Base-by-base conservation (phyloP, 2,888 invertebrate genomes). In the Erebia palarica region DNA sequence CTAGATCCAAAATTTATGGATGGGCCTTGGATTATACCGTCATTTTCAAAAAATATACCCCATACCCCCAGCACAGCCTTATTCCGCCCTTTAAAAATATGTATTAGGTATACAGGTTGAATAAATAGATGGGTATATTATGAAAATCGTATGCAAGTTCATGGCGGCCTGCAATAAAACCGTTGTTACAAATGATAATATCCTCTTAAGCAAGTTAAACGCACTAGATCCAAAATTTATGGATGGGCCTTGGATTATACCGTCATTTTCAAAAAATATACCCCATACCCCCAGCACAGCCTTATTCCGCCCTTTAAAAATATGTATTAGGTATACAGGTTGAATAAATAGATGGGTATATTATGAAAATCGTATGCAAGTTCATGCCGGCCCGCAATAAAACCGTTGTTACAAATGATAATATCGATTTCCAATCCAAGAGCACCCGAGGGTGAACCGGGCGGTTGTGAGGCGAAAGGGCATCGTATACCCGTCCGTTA, bases 341-440 rank as follows among this genome's bases (percentile, higher is more conserved):
- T 5, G 14, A 51, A n/a, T 51, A 51, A 14, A 5, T n/a, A n/a
- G 14, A 51, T 16, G 5, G 7, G 14, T 16, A 3, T 2, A 9
- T 2, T 53, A 53, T 53, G 53, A 16, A 53, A 53, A 53, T 53
- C 53, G n/a, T 9, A 21, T 57, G 42, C 36, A 42, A n/a, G 42
- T 14, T 42, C 14, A 60, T 42, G 42, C 16, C 36, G 5, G 11
- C 21, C 13, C 10, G 59, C 59, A 16, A 60, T 60, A 42, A 60
- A 42, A 60, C 42, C 42, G n/a, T 44, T 47, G 44, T 44, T 16
- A 61, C 61, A 47, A 61, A 61, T 13, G 47, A n/a, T 47, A 18
- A 44, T 18, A 61, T 61, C 18, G 61, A 61, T 61, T 61, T 61
- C 61, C 61, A 47, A 61, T 61, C 4, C 16, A 13, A 5, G 18